A percentile compares a stretch with the other conserved stretches of the same genome.
phyloP scores from a whole-genome alignment of 2,888 invertebrate genomes.

The Eupithecia subumbrata region DNA sequence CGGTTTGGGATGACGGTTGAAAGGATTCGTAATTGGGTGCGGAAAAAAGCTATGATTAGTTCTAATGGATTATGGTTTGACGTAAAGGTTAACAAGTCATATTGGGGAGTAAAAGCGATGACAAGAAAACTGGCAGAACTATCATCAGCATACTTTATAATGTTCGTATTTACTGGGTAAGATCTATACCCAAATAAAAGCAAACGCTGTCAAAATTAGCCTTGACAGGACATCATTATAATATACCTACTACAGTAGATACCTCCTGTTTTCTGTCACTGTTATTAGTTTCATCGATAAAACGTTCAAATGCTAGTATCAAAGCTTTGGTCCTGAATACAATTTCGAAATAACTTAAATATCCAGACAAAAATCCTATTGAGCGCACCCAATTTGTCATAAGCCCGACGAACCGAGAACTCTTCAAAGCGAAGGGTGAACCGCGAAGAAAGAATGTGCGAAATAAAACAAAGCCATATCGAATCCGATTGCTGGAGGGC shows the following conservation, averaged over 20 bases:
- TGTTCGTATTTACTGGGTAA: background rate
- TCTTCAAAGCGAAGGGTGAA: constrained; percentile 38
- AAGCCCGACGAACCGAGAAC: constrained; percentile 32
- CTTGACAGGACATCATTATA: background rate
- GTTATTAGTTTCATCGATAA: background rate
- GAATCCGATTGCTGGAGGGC: constrained; percentile 31
- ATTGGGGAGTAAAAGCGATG: background rate
- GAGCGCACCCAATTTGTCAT: constrained; percentile 29
- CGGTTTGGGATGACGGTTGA: constrained; percentile 29
- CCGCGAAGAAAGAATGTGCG: constrained; percentile 23
- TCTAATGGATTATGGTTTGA: constrained; percentile 2
- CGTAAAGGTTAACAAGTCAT: constrained; percentile 5
- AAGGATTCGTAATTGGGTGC: constrained; percentile 35
- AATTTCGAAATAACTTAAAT: background rate
- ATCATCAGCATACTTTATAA: background rate
- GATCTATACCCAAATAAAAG: background rate
- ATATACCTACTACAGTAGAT: background rate
- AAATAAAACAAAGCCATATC: constrained; percentile 36
- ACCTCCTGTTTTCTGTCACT: background rate
- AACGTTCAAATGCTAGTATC: background rate
- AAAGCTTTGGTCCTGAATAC: constrained; percentile 4
- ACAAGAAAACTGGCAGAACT: background rate
- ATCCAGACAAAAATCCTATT: constrained; percentile 11
- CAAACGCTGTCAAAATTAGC: background rate
- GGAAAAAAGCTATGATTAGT: constrained; percentile 1